Conservation (phyloP, 1,140 invertebrate genomes). For the Listronotus bonariensis region DNA sequence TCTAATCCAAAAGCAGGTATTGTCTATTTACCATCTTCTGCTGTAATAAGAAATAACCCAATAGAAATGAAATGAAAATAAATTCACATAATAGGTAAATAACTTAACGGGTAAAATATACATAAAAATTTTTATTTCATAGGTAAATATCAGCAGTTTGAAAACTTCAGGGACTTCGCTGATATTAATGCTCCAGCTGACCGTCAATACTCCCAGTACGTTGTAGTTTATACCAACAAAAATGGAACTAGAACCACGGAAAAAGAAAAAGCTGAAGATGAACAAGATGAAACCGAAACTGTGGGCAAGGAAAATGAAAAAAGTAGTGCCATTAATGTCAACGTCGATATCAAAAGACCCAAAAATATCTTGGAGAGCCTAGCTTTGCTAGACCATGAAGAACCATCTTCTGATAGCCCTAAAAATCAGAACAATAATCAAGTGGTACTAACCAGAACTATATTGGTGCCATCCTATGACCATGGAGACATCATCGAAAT, state of each 20-base stretch:
- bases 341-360: slow-evolving; percentile 60
- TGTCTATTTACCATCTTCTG: too few relatives aligned
- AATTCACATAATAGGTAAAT: too few relatives aligned
- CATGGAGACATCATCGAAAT: slow-evolving; percentile 38
- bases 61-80: too few relatives aligned
- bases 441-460: not conserved
- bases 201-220: slow-evolving; percentile 78
- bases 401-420: slow-evolving; percentile 46
- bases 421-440: slow-evolving; percentile 27
- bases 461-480: slow-evolving; percentile 35
- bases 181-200: slow-evolving; percentile 83
- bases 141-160: slow-evolving; percentile 70
- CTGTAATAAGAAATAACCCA: too few relatives aligned
- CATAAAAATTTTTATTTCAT: slow-evolving; percentile 1
- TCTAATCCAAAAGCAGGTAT: slow-evolving; percentile 61
- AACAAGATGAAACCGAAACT: not conserved
- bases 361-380: slow-evolving; percentile 83
- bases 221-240: slow-evolving; percentile 78
- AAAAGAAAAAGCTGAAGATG: too few relatives aligned
- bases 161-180: slow-evolving; percentile 86
- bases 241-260: slow-evolving; percentile 55
- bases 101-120: too few relatives aligned
- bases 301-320: not conserved
- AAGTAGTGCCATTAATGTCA: slow-evolving; percentile 30
- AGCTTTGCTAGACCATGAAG: slow-evolving; percentile 66